Evolutionary conservation across 2,113 vertebrate genomes (phyloP), one percentile per base, ranked within the genome.

Genomic region (Chroicocephalus ridibundus): DNA sequence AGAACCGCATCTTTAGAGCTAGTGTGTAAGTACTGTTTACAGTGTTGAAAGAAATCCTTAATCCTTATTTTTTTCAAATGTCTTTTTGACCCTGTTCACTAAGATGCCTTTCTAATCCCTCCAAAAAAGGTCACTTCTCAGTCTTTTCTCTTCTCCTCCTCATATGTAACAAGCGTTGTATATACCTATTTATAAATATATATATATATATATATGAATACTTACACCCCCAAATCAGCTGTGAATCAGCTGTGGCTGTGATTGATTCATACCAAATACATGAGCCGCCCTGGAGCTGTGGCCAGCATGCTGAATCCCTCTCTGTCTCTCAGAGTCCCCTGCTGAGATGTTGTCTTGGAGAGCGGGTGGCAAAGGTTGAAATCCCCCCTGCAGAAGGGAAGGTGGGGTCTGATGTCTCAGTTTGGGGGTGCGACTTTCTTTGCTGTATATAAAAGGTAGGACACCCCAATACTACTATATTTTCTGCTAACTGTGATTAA

Each of bases 401-500:
- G 54, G 18, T 66, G 24, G 9, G 3, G 9, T 51, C 40, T 79
- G n/a, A 34, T 80, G 21, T 52, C 14, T 70, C 27, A 20, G n/a
- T 90, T 75, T 27, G 12, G 26, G 10, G 8, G 1, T 38, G 36
- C 2, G 5, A 18, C 5, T 26, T 68, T 64, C 10, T 49, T 68
- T 54, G 16, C 17, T 86, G 10, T 31, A 8, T 26, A 8, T 13
- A 69, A 68, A 75, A 61, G 21, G 7, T 12, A 72, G 27, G 9
- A n/a, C 2, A 44, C 2, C 4, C 10, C 10, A 51, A 9, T 51
- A 5, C 2, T 46, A 4, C 15, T 72, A 2, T 20, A 40, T 36
- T 85, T 91, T 84, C 51, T 84, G 26, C n/a, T 58, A 36, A n/a
- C 15, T 69, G 9, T n/a, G 32, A 20, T 77, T 55, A 57, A 22